Evolutionary conservation across 2,888 invertebrate genomes (phyloP).

Genomic region (Cremastobaeus sp.): DNA sequence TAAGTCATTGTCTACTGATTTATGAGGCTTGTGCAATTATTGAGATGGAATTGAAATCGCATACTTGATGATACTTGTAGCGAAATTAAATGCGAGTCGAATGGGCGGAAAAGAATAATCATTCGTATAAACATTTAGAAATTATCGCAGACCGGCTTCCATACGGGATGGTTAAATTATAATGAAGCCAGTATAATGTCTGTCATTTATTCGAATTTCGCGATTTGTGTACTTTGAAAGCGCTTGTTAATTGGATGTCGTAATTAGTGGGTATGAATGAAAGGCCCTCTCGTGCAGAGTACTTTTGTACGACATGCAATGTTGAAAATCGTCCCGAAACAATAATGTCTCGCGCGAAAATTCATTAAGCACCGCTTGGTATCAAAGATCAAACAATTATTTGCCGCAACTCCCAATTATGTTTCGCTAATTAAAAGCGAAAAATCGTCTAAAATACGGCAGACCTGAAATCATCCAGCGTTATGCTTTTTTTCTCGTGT

Average conservation of each 20-base stretch:
- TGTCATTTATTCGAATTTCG: background rate
- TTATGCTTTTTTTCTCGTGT: background rate
- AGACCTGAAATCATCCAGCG: conserved; percentile 28
- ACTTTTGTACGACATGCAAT: conserved; percentile 25
- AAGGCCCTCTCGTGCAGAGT: conserved; percentile 44
- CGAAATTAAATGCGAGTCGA: too few species aligned
- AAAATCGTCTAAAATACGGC: conserved; percentile 31
- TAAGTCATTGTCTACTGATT: conserved; percentile 68
- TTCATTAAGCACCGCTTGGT: conserved; percentile 39
- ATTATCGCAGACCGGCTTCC: too few species aligned
- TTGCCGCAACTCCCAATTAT: conserved; percentile 38
- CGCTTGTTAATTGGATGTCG: conserved; percentile 67
- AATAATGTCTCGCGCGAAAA: conserved; percentile 51
- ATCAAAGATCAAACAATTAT: conserved; percentile 51
- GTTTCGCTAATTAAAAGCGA: conserved; percentile 48
- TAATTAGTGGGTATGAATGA: conserved; percentile 67
- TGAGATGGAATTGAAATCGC: conserved; percentile 10
- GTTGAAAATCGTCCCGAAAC: conserved; percentile 46
- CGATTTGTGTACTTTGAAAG: conserved; percentile 37
- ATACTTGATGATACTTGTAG: background rate
- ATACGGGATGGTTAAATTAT: too few species aligned
- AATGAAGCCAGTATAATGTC: conserved; percentile 3
- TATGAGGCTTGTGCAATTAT: conserved; percentile 47
- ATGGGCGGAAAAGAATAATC: too few species aligned
- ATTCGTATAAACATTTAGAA: too few species aligned